phyloP scores from a whole-genome alignment of 2,797 vertebrate species.

The Syngnathus acus region DNA sequence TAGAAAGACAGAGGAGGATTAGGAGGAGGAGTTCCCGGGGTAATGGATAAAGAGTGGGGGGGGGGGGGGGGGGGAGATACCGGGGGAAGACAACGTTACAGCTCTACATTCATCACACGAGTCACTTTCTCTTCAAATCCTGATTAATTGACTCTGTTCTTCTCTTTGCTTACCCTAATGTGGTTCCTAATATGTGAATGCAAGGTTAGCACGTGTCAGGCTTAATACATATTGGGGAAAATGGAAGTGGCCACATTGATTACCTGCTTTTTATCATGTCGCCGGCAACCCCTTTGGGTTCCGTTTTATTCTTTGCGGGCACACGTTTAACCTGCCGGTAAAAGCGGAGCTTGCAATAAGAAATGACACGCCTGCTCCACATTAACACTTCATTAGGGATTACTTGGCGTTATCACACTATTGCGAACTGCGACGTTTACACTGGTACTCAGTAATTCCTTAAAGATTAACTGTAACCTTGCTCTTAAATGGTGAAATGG shows the following conservation, averaged over 20 bases:
- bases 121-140: conserved; percentile 13
- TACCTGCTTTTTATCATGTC: conserved; percentile 8
- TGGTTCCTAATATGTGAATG: conserved; percentile 4
- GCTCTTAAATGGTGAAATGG: conserved; percentile 1
- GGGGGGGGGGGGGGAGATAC: not conserved
- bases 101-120: conserved; percentile 10
- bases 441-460: conserved; percentile 4
- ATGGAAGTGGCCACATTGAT: conserved; percentile 7
- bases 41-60: not conserved
- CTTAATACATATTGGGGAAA: not conserved
- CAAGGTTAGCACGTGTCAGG: conserved; percentile 2
- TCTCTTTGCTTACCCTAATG: conserved; percentile 8
- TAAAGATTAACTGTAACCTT: conserved; percentile 8
- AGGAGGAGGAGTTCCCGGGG: not conserved
- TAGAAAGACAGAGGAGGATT: not conserved
- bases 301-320: conserved; percentile 5
- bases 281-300: conserved; percentile 6
- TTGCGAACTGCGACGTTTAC: conserved; percentile 7
- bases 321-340: not conserved
- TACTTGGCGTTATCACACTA: conserved; percentile 6
- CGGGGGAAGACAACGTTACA: not conserved
- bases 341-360: not conserved
- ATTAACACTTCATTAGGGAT: conserved; percentile 10
- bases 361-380: not conserved
- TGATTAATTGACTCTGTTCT: conserved; percentile 2